Conservation (phyloP, 2,797 vertebrate genomes). For the Argya squamiceps region DNA sequence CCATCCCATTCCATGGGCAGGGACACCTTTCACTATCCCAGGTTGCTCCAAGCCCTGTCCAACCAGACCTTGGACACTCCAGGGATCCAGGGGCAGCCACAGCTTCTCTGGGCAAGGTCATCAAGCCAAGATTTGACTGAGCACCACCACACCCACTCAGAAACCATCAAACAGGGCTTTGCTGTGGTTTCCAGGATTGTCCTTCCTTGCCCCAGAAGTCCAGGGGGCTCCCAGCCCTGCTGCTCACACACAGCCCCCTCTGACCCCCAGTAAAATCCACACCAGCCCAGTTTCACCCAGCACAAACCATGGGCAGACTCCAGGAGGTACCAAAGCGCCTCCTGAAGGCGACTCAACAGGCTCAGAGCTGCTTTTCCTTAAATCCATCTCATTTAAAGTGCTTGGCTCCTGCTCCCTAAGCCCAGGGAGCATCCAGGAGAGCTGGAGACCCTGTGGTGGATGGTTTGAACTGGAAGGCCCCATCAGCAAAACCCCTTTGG, state of each 20-base stretch:
- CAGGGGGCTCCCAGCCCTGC: not conserved
- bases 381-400: not conserved
- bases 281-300: accelerated
- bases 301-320: not conserved
- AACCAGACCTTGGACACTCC: not conserved
- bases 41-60: not conserved
- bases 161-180: not conserved
- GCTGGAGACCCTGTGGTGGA: not conserved
- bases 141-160: not conserved
- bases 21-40: not conserved
- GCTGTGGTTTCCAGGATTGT: not conserved
- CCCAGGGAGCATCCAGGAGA: not conserved
- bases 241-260: not conserved
- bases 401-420: not conserved
- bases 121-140: not conserved
- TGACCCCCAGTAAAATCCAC: not conserved
- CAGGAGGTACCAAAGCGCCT: not conserved
- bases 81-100: not conserved
- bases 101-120: not conserved
- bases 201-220: not conserved
- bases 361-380: not conserved
- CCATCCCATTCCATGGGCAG: not conserved
- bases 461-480: not conserved
- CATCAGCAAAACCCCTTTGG: not conserved
- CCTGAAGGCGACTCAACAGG: not conserved